These are phyloP conservation scores for Zosterops hypoxanthus DNA, from an alignment of 2,113 vertebrate genomes.

Conservation along the genomic window DNA sequence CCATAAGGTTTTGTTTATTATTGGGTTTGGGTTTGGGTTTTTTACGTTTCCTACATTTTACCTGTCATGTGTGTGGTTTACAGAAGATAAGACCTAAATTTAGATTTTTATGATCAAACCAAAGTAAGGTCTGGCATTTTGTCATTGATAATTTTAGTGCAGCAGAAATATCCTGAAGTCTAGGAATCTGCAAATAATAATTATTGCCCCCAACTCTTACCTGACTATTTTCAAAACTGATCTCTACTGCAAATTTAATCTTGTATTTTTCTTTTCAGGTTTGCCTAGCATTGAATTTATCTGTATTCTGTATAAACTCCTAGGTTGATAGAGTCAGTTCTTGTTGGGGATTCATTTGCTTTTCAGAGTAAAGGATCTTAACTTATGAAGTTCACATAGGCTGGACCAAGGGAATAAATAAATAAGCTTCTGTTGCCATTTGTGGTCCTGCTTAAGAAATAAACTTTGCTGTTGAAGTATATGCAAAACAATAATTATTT, in stretches of 20 bases:
- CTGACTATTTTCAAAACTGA: neutral
- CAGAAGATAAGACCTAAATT: neutral
- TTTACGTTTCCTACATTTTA: neutral
- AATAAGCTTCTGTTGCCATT: neutral
- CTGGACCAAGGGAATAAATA: neutral
- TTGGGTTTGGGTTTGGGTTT: neutral
- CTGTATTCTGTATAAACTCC: neutral
- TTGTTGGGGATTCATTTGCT: neutral
- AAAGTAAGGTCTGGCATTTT: neutral
- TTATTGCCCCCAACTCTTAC: neutral
- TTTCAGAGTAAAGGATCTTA: neutral
- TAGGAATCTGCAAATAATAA: neutral
- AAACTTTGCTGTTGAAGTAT: neutral
- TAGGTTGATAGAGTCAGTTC: neutral
- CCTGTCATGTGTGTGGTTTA: neutral
- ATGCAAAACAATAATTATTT: neutral
- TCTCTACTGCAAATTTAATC: neutral
- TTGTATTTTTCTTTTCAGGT: neutral
- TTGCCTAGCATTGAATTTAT: neutral
- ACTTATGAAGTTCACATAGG: neutral
- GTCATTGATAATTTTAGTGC: neutral
- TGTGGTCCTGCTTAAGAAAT: neutral
- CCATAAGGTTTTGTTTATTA: neutral
- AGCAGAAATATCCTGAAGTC: neutral
- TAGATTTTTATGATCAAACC: neutral